phyloP scores from a whole-genome alignment of 1,140 invertebrate species.

The Tribolium castaneum region DNA sequence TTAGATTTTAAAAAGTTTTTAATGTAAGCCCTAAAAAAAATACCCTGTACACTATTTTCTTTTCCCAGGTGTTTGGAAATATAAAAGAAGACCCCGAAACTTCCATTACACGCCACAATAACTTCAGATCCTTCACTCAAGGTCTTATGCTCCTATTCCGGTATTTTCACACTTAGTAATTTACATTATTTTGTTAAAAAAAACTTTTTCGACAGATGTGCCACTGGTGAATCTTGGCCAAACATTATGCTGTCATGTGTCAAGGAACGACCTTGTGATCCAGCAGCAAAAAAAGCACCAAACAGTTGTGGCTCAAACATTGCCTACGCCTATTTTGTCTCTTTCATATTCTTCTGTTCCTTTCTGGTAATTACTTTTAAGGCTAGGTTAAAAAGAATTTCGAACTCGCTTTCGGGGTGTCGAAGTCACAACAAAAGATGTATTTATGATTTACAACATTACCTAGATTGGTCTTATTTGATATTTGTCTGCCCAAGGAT shows the following conservation, averaged over 20 bases:
- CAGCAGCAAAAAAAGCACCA: conserved; percentile 73
- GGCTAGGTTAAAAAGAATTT: too few species aligned
- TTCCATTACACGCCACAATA: conserved; percentile 98
- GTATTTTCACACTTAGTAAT: conserved; percentile 70
- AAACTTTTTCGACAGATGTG: conserved; percentile 79
- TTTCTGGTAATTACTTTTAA: conserved; percentile 88
- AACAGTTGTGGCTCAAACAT: conserved; percentile 93
- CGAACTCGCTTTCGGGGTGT: too few species aligned
- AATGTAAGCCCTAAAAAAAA: too few species aligned
- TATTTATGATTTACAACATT: too few species aligned
- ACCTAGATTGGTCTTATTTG: too few species aligned
- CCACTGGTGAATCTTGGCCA: conserved; percentile 99
- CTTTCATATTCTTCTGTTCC: conserved; percentile 99
- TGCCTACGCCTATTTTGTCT: conserved; percentile 98
- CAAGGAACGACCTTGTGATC: conserved; percentile 83
- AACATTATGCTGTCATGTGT: conserved; percentile 98
- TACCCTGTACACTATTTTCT: too few species aligned
- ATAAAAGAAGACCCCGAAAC: conserved; percentile 91
- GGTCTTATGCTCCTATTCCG: conserved; percentile 99
- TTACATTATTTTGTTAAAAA: neutral
- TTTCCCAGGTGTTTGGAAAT: conserved; percentile 94
- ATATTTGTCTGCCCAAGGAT: too few species aligned
- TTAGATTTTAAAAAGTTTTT: too few species aligned
- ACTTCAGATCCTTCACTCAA: conserved; percentile 99
- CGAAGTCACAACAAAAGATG: too few species aligned